Evolutionary conservation across 2,113 vertebrate species (phyloP).

Genomic region (Peromyscus polionotus): DNA sequence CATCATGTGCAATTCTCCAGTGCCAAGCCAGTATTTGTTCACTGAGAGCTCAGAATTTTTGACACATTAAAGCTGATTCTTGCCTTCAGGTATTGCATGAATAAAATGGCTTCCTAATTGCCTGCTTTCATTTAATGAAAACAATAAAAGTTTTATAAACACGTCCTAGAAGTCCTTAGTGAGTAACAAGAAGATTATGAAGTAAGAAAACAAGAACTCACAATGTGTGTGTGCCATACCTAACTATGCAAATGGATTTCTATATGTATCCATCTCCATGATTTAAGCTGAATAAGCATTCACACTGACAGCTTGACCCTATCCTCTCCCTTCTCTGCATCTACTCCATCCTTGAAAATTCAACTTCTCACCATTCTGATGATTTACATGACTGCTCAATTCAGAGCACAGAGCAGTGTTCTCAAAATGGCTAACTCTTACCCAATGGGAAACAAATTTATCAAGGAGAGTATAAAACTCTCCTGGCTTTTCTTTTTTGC

Average conservation of each 20-base stretch:
- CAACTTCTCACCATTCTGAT: not conserved
- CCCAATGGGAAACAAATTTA: not conserved
- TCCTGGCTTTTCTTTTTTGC: not conserved
- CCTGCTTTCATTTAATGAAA: not conserved
- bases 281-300: not conserved
- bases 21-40: not conserved
- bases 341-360: not conserved
- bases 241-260: not conserved
- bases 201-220: not conserved
- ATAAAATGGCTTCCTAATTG: not conserved
- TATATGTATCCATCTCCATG: not conserved
- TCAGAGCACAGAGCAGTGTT: not conserved
- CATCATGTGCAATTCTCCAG: not conserved
- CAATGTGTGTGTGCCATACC: not conserved
- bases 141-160: not conserved
- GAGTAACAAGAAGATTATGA: not conserved
- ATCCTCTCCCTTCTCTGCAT: not conserved
- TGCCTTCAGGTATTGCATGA: not conserved
- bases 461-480: not conserved
- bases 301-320: not conserved
- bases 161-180: not conserved
- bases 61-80: not conserved
- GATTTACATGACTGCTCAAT: not conserved
- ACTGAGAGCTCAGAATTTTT: not conserved
- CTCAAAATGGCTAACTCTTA: not conserved